Percentiles rank a stretch among this genome's conserved stretches.
Conservation (phyloP, 2,888 invertebrate species). For the Brachyptera risi region DNA sequence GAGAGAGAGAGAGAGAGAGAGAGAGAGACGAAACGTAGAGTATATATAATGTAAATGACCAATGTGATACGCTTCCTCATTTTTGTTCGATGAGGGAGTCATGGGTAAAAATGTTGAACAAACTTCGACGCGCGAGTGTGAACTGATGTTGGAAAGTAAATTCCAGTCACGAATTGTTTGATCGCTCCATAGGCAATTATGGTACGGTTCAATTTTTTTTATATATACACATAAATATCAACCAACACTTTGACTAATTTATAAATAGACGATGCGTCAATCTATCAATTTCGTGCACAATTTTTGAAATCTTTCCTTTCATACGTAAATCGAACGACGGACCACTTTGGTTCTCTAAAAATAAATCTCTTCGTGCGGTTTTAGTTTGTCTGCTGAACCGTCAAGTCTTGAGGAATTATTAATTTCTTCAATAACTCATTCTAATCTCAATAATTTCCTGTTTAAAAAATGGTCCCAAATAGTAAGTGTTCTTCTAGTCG, state of each 20-base stretch:
- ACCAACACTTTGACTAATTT: slow-evolving; percentile 18
- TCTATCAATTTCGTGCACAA: slow-evolving; percentile 13
- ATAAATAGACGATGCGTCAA: slow-evolving; percentile 14
- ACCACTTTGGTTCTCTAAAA: too few species aligned
- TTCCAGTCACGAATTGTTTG: slow-evolving; percentile 19
- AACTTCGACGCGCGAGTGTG: slow-evolving; percentile 18
- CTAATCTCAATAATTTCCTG: too few species aligned
- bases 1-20: too few species aligned
- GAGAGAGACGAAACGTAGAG: too few species aligned
- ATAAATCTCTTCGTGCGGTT: too few species aligned
- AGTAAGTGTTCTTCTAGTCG: too few species aligned
- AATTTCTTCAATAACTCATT: too few species aligned
- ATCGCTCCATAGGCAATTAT: slow-evolving; percentile 2
- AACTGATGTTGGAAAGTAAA: slow-evolving; percentile 4
- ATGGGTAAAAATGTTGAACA: slow-evolving; percentile 19
- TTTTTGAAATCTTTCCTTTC: background rate
- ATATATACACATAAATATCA: background rate
- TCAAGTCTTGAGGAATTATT: too few species aligned
- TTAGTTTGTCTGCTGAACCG: too few species aligned
- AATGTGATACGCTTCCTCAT: slow-evolving; percentile 15
- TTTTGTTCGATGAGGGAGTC: slow-evolving; percentile 6
- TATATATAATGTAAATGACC: too few species aligned
- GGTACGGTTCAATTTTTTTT: background rate
- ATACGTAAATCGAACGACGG: too few species aligned
- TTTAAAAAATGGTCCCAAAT: too few species aligned